A percentile compares a stretch with the other conserved stretches of the same genome.
These are phyloP conservation scores for Drosophila guanche DNA, from an alignment of 1,140 invertebrate genomes.

Conservation along the genomic window DNA sequence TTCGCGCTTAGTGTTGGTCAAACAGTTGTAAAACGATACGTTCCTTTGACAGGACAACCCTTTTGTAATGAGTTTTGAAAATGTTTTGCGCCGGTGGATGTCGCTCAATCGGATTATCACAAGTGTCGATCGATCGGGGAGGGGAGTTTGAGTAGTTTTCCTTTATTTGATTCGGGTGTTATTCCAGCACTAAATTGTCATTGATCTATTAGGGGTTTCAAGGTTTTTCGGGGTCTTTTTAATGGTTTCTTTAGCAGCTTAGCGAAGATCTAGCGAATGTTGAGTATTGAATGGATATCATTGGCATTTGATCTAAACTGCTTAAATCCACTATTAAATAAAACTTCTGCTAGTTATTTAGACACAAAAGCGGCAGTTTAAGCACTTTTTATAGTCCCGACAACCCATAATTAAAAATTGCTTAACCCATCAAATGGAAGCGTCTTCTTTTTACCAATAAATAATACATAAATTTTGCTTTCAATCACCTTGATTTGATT, in stretches of 20 bases:
- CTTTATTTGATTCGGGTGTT: slow-evolving; percentile 25
- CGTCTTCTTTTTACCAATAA: no score
- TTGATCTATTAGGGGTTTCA: slow-evolving; percentile 33
- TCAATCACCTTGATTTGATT: not conserved
- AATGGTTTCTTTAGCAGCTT: slow-evolving; percentile 34
- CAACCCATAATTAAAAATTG: no score
- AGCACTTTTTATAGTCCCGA: no score
- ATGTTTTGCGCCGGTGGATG: slow-evolving; percentile 26
- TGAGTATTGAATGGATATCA: slow-evolving; percentile 5
- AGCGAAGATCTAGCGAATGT: slow-evolving; percentile 14
- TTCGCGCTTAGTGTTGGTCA: slow-evolving; percentile 70
- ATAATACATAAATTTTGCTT: no score
- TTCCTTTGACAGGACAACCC: slow-evolving; percentile 52
- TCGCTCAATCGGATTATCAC: slow-evolving; percentile 58
- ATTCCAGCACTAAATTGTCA: slow-evolving; percentile 32
- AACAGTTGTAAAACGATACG: slow-evolving; percentile 76
- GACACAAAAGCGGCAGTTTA: no score
- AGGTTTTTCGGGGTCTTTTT: slow-evolving; percentile 22
- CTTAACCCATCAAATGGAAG: no score
- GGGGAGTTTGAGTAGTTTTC: slow-evolving; percentile 15
- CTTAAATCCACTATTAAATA: no score
- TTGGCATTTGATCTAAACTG: not conserved
- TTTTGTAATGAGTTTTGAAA: slow-evolving; percentile 63
- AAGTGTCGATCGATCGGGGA: slow-evolving; percentile 55
- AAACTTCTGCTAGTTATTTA: no score